phyloP scores from a whole-genome alignment of 2,888 invertebrate species.

The Charanyca ferruginea region DNA sequence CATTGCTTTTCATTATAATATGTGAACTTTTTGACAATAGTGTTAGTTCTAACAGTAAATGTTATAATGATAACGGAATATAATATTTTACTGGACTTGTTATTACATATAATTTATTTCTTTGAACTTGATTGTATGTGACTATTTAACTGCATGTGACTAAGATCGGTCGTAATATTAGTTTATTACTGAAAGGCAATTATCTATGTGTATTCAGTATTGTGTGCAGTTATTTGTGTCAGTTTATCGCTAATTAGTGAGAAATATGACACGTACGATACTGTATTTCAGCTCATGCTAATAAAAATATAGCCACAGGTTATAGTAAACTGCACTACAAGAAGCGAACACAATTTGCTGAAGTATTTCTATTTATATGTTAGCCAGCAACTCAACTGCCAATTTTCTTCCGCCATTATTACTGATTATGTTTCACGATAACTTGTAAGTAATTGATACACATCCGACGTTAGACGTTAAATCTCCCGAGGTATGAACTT shows the following conservation, averaged over 20 bases:
- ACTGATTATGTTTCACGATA: conserved; percentile 60
- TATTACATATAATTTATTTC: conserved; percentile 8
- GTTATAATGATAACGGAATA: conserved; percentile 38
- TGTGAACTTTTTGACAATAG: conserved; percentile 55
- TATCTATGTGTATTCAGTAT: conserved; percentile 9
- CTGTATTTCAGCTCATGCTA: conserved; percentile 23
- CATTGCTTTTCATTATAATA: conserved; percentile 52
- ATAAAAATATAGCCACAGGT: conserved; percentile 18
- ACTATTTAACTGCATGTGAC: conserved; percentile 14
- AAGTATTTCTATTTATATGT: conserved; percentile 46
- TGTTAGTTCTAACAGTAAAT: conserved; percentile 48
- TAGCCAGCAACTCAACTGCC: conserved; percentile 40
- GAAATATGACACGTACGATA: conserved; percentile 7
- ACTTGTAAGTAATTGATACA: conserved; percentile 56
- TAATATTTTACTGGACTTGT: conserved; percentile 18
- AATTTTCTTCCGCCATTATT: conserved; percentile 50
- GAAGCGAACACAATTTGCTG: conserved; percentile 42
- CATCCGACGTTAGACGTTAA: conserved; percentile 52
- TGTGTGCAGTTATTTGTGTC: conserved; percentile 7
- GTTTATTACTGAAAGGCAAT: conserved; percentile 19
- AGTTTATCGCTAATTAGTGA: conserved; percentile 18
- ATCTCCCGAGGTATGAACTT: conserved; percentile 53
- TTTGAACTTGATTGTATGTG: conserved; percentile 13
- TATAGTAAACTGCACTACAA: conserved; percentile 7
- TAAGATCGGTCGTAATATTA: conserved; percentile 10